Evolutionary conservation across 2,888 invertebrate species (phyloP).

Genomic region (Drosophila subsilvestris): DNA sequence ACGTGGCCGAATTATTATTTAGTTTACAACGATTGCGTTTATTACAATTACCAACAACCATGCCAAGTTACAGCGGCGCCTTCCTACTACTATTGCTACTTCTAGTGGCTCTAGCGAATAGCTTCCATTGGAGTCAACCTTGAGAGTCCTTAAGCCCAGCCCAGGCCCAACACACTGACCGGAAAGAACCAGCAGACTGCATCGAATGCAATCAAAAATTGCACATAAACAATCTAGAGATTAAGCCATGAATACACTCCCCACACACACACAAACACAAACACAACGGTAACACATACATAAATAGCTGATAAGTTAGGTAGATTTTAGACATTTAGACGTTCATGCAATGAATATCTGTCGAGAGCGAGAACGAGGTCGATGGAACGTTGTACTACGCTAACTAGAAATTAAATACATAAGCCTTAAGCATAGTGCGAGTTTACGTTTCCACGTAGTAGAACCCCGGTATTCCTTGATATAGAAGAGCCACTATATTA

Average conservation of each 20-base stretch:
- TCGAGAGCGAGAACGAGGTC: conserved; percentile 3
- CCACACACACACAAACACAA: not conserved
- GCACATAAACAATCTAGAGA: conserved; percentile 33
- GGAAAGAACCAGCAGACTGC: conserved; percentile 42
- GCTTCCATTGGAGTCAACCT: conserved; percentile 42
- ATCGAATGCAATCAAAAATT: conserved; percentile 44
- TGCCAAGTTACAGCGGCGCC: conserved; percentile 39
- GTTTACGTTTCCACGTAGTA: conserved; percentile 22
- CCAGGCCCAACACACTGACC: not conserved
- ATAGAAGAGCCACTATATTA: conserved; percentile 28
- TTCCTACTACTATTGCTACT: conserved; percentile 53
- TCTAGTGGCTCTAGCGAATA: conserved; percentile 37
- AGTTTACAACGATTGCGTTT: conserved; percentile 50
- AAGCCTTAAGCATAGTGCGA: conserved; percentile 8
- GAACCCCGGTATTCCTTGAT: conserved; percentile 2
- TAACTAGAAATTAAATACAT: conserved; percentile 20
- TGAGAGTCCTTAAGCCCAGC: not conserved
- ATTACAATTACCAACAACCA: conserved; percentile 22
- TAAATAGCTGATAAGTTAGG: conserved; percentile 29
- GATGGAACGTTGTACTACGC: not conserved
- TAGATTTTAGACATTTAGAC: conserved; percentile 27
- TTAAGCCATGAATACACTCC: conserved; percentile 40
- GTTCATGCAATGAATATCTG: conserved; percentile 42
- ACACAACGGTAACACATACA: not conserved
- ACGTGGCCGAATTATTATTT: conserved; percentile 59